Base-by-base conservation (phyloP, 2,113 vertebrate species). In the Silurus glanis region DNA sequence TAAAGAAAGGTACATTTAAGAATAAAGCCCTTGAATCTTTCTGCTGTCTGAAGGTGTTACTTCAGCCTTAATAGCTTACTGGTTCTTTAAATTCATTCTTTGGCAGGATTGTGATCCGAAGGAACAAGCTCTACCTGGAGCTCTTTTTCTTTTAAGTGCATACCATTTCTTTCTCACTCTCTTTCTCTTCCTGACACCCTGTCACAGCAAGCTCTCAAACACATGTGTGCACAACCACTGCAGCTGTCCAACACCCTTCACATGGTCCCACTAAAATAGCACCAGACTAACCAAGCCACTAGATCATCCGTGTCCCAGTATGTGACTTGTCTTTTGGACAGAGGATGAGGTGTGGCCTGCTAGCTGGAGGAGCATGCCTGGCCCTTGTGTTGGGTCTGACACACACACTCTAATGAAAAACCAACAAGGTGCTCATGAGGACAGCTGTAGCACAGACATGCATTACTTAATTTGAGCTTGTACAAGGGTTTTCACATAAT, bases 351-450 rank as follows among this genome's bases (percentile, higher is more conserved):
- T 87, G 83, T 6, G 78, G 49, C 83, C 71, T 80, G 80, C 74
- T 53, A 64, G 56, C 74, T 79, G 82, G 28, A 83, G 61, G 78
- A 83, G 61, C 58, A 87, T 82, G 19, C 25, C 86, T 75, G 81
- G 80, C 75, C 25, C 66, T 83, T 64, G 75, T 82, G 80, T 67
- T 79, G 67, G 83, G 59, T 87, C 59, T 90, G 66, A 83, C 89
- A 89, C 87, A 82, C 81, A 72, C 59, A 71, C 86, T 89, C 89
- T 90, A 90, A 90, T 90, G 86, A 87, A 90, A 88, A 82, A 83
- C 59, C 55, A 86, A 82, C 85, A 79, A 45, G 58, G 66, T 37
- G 28, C 37, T 37, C n/a, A 59, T 75, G 71, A 85, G 80, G 49
- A 85, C 86, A 85, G 83, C 85, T 85, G 69, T 71, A 62, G 72